Base-by-base conservation (phyloP, 1,140 invertebrate species). In the Helicoverpa zea region DNA sequence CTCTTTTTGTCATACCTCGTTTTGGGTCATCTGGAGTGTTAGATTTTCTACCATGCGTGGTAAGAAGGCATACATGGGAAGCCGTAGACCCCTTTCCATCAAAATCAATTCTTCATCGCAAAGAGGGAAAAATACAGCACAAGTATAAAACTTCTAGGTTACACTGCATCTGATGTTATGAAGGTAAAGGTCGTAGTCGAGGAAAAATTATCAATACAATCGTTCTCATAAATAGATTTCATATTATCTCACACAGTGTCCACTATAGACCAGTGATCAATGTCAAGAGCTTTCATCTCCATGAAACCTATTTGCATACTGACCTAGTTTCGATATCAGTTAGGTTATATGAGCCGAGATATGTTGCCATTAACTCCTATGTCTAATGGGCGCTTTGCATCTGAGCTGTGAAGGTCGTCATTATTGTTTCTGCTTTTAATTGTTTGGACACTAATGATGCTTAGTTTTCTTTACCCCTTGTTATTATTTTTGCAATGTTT, bases 251-350 rank as follows among this genome's bases (percentile, higher is more conserved):
- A 18, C 63, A 47, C 47, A 30, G 12, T 61, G 12, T 11, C 16
- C 18, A 14, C 35, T 18, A 72, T 29, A 29, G 1, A 7, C 14
- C 18, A 51, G 49, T 29, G 13, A 43, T 47, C 63, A 64, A 29
- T 30, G 49, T 54, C 49, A 29, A 54, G 68, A 72, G 68, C 12
- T 51, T 43, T 54, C 49, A 51, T 43, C 43, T 43, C 56, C 16
- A 16, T 66, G 14, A 47, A 12, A 43, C 68, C 68, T 52, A 72
- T 72, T 72, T 72, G 68, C 49, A 72, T 72, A 54, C 68, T 68
- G 68, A 72, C 68, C 68, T 23, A 30, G 49, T 52, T 70, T 72
- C 68, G 5, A 72, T 64, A 72, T 29, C 68, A 54, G 54, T 72
- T 72, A 72, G 49, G 18, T 72, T 72, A 61, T 64, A 64, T 47